phyloP scores from a whole-genome alignment of 2,888 invertebrate genomes.

The Cataglyphis altisquamis region DNA sequence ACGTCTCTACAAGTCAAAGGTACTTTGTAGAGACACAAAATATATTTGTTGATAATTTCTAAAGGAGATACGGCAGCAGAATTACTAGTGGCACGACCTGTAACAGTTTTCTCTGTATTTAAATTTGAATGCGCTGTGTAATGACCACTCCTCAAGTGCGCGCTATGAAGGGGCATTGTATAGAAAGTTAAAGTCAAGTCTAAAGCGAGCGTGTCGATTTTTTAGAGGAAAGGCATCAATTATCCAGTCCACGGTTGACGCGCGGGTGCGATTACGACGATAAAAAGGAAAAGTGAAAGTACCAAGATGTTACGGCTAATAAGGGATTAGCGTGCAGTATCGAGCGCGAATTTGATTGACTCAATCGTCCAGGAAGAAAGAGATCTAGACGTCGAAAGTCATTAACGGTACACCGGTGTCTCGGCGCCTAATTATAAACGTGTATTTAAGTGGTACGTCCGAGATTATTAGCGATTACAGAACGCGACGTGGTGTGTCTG shows the following conservation, averaged over 20 bases:
- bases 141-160: neutral
- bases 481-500: conserved; percentile 28
- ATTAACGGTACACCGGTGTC: conserved; percentile 9
- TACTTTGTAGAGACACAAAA: neutral
- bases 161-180: neutral
- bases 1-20: neutral
- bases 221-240: conserved; percentile 31
- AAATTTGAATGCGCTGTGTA: conserved; percentile 21
- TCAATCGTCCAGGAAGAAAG: neutral
- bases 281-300: conserved; percentile 50
- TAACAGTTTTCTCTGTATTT: conserved; percentile 25
- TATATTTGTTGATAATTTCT: neutral
- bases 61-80: neutral
- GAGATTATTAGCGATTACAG: conserved; percentile 37
- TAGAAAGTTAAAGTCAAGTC: conserved; percentile 37
- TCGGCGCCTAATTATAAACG: conserved; percentile 27
- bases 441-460: conserved; percentile 35
- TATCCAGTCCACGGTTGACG: conserved; percentile 28
- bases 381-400: conserved; percentile 24
- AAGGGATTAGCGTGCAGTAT: conserved; percentile 18
- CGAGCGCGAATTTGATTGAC: conserved; percentile 15
- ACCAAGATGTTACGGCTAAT: conserved; percentile 31
- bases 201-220: conserved; percentile 33
- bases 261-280: conserved; percentile 14
- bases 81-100: conserved; percentile 24